A percentile compares a stretch with the other conserved stretches of the same genome.
Conservation (phyloP, 2,888 invertebrate species). For the Agrypnus murinus region DNA sequence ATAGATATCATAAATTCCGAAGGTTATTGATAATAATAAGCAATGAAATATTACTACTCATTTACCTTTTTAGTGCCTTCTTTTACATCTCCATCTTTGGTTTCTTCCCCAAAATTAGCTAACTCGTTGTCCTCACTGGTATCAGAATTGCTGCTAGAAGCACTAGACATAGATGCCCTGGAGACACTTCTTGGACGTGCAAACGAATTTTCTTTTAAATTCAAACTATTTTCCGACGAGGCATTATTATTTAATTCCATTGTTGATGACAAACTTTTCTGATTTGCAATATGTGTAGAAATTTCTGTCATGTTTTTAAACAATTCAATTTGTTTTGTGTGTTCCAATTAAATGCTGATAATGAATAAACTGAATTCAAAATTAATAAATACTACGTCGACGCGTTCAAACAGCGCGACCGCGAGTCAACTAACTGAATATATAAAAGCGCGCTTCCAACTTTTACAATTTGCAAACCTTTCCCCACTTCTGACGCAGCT, state of each 20-base stretch:
- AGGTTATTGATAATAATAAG: conserved; percentile 13
- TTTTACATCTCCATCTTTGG: conserved; percentile 5
- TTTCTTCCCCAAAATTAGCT: conserved; percentile 23
- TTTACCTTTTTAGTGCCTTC: conserved; percentile 13
- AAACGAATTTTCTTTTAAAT: conserved; percentile 45
- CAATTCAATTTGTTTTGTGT: background rate
- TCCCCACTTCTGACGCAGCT: conserved; percentile 46
- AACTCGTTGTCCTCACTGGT: conserved; percentile 60
- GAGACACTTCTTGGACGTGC: conserved; percentile 52
- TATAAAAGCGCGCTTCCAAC: conserved; percentile 35
- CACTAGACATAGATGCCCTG: conserved; percentile 60
- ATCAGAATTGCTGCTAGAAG: conserved; percentile 61
- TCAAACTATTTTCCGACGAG: conserved; percentile 47
- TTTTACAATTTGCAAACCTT: conserved; percentile 45
- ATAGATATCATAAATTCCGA: background rate
- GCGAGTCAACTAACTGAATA: conserved; percentile 42
- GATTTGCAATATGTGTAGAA: conserved; percentile 18
- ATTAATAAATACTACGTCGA: conserved; percentile 1
- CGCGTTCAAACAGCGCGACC: conserved; percentile 16
- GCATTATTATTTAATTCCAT: conserved; percentile 54
- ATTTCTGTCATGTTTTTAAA: conserved; percentile 33
- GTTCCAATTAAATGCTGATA: background rate
- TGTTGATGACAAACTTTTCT: conserved; percentile 44
- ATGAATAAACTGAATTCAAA: background rate
- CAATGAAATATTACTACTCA: background rate